phyloP scores from a whole-genome alignment of 1,140 invertebrate genomes.

The Plodia interpunctella region DNA sequence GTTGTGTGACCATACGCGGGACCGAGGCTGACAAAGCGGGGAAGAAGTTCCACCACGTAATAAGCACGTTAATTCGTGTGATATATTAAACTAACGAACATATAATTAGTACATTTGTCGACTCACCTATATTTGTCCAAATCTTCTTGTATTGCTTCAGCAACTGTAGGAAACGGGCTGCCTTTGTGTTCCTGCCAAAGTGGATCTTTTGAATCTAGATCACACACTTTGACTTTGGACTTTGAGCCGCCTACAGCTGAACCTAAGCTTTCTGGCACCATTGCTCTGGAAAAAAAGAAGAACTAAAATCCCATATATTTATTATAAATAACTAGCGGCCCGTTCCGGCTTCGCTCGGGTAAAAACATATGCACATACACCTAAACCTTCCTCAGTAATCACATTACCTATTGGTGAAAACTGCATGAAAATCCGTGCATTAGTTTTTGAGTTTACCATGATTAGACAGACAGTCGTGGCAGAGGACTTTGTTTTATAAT shows the following conservation, averaged over 20 bases:
- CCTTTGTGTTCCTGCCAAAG: conserved; percentile 97
- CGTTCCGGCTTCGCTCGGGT: no score
- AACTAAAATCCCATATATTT: background rate
- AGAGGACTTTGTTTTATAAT: no score
- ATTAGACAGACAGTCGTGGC: no score
- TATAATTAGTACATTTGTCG: background rate
- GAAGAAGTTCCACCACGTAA: no score
- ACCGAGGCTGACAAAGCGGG: no score
- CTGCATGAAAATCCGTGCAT: no score
- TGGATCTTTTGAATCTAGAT: conserved; percentile 91
- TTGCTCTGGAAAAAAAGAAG: conserved; percentile 45
- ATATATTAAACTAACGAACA: background rate
- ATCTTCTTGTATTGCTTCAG: conserved; percentile 98
- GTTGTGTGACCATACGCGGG: no score
- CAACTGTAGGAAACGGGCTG: conserved; percentile 97
- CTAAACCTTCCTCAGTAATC: no score
- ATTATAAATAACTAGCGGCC: background rate
- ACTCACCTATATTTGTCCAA: conserved; percentile 90
- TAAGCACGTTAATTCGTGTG: background rate
- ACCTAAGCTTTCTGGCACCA: conserved; percentile 61
- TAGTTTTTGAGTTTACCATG: no score
- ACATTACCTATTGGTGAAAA: no score
- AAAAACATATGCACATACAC: no score
- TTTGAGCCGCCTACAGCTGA: conserved; percentile 79
- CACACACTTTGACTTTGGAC: conserved; percentile 91